Evolutionary conservation across 2,888 invertebrate species (phyloP), one percentile per base, ranked within the genome.

Genomic region (Cephus spinipes): DNA sequence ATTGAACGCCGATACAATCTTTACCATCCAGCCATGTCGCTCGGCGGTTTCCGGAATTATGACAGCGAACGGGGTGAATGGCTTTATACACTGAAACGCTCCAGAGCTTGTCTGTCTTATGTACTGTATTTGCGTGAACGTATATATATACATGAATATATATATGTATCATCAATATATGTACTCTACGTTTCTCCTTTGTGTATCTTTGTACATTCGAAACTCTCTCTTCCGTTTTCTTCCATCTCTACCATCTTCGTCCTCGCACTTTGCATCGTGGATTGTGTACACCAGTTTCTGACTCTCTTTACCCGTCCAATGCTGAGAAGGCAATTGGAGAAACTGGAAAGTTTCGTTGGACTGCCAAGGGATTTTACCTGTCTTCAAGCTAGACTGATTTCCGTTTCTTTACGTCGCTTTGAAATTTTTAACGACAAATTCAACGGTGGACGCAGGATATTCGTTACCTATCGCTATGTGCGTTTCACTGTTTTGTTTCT

Each of bases 401-500:
- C 55, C 55, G 55, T 55, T 55, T 55, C 23, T 55, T 55, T 23
- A 9, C 23, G 23, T 23, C 9, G 2, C 55, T 40, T 15, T 55
- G 23, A 15, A 23, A 23, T 23, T 23, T 55, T 3, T 9, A 23
- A 9, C 23, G 55, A 23, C 23, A 9, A 55, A 23, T 55, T 9
- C 23, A 55, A 55, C 15, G 6, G 23, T 23, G 6, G 55, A 55
- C 9, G 55, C 55, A 23, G 55, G 23, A 55, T 55, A 55, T 23
- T 23, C 23, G 15, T 40, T 15, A 23, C 23, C 23, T 23, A 55
- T 55, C 23, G 55, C 2, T 23, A 9, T 23, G 82, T 80, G 83
- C 81, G 79, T 82, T 40, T 74, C 76, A 73, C 79, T 77, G 69
- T 74, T 79, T 80, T 79, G 73, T 80, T 80, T 76, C 69, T 55